Base-by-base conservation (phyloP, 2,113 vertebrate genomes). In the Sphaerodactylus townsendi region DNA sequence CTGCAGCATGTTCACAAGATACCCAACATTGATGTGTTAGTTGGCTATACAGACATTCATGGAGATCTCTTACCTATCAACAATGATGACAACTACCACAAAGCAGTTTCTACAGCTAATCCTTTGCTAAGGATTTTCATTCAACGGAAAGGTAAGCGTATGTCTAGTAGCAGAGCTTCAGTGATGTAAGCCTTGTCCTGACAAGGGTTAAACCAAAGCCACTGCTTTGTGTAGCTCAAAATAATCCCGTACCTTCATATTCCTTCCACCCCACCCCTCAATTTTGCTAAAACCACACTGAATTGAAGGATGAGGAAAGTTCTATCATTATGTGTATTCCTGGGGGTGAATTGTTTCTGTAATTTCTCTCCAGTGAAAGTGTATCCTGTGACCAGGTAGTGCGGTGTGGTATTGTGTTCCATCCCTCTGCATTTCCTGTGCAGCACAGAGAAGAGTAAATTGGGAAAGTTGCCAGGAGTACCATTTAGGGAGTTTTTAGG, bases 41-140 rank as follows among this genome's bases (percentile, higher is more conserved):
- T 99, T 92, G 98, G 98, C 21, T 99, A 99, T 35, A 98, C 98
- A 0, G 99, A 99, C 66, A 88, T 99, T 89, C 98, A 99, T 0
- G 99, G 99, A 2, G 99, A 99, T 94, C 95, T 99, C 64, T 94
- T 99, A 82, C 99, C 99, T 33, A 99, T 99, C 93, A 99, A 99
- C 92, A 99, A 99, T 0, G 98, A 99, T 4, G 99, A 99, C 92
- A 99, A 99, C 93, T 99, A 99, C 56, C 97, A 98, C 92, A 99
- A 98, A 95, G 98, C 99, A n/a, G 97, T 99, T 80, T 97, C 98
- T 41, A 98, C 97, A 0, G 99, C 99, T 87, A 97, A 95, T 78
- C 98, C 99, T 9, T 94, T 99, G 23, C 98, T 99, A 77, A 94
- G 99, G 90, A 96, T 99, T 89, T 99, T 99, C 88, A 97, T 99